Evolutionary conservation across 2,113 vertebrate genomes (phyloP), one percentile per base, ranked within the genome.

Genomic region (Gobio gobio): DNA sequence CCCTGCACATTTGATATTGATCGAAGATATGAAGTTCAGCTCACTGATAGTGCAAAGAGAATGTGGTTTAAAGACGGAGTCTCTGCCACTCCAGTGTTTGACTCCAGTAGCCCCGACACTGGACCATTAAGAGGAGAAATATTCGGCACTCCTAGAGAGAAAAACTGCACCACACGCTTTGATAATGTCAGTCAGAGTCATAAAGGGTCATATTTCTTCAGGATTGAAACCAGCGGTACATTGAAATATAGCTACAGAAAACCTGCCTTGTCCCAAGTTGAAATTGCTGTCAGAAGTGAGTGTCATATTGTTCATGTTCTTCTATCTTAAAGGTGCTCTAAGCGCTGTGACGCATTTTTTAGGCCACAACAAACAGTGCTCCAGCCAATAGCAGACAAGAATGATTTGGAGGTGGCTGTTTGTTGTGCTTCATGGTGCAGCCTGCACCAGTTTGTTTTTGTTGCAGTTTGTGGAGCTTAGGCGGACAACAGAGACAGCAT

Each of bases 1-100:
- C 68, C 83, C 59, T 87, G 86, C 49, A 72, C 36, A 2, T 87
- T 85, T 70, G 13, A 85, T 0, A 72, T 85, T 22, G 3, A 29
- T n/a, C 0, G 29, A 18, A 0, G 3, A 3, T 10, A 1, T 40
- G 0, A 24, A 2, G 1, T 0, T 6, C 0, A 24, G 0, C 80
- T 82, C 47, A 72, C 63, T 18, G 6, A 56, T 5, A n/a, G 0
- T 18, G 29, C 6, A 72, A 82, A 54, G 20, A 54, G 79, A 81
- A 12, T 14, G 4, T 82, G 79, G 79, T 54, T 4, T n/a, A 82
- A 82, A 54, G 9, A 18, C 2, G 13, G 0, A 51, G 6, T 0
- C 5, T 0, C 20, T 24, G 0, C 0, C 8, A 14, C 12, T 29
- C 10, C 0, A 33, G 61, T 51, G 29, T 82, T 82, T 82, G 3